phyloP scores from a whole-genome alignment of 1,140 invertebrate genomes.

The Drosophila biarmipes region DNA sequence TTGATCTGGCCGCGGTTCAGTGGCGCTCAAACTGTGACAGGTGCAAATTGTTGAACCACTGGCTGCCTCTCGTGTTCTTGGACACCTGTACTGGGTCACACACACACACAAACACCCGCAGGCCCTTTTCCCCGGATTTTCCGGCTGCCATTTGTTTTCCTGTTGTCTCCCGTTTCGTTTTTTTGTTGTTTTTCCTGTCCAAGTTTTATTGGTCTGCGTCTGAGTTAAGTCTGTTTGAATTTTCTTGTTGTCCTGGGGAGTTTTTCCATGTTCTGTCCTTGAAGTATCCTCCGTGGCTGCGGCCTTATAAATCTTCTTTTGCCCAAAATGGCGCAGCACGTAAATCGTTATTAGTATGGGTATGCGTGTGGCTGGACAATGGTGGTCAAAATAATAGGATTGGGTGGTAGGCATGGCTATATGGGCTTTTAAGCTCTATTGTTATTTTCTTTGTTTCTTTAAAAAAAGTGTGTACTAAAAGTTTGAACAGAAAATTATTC shows the following conservation, averaged over 20 bases:
- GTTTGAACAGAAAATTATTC: no score
- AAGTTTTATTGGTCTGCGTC: constrained; percentile 73
- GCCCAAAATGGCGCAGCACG: constrained; percentile 72
- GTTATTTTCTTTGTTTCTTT: no score
- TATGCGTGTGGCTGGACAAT: constrained; percentile 24
- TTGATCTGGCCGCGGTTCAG: constrained; percentile 52
- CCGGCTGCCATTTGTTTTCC: constrained; percentile 32
- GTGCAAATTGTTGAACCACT: constrained; percentile 71
- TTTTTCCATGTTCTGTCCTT: constrained; percentile 64
- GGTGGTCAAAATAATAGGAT: neutral
- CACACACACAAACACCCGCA: constrained; percentile 22
- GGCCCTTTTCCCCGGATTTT: constrained; percentile 19
- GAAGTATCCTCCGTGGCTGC: constrained; percentile 72
- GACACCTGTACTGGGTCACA: constrained; percentile 50
- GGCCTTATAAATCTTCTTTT: constrained; percentile 72
- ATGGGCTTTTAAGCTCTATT: neutral
- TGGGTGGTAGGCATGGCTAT: neutral
- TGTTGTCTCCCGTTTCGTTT: constrained; percentile 11
- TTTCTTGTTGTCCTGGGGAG: constrained; percentile 30
- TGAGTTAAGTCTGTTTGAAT: constrained; percentile 63
- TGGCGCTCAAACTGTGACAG: constrained; percentile 61
- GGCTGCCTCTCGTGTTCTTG: constrained; percentile 32
- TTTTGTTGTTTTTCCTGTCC: constrained; percentile 24
- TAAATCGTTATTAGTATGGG: constrained; percentile 30
- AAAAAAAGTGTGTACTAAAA: no score